phyloP scores from a whole-genome alignment of 2,888 invertebrate genomes.

The Euphydryas editha region DNA sequence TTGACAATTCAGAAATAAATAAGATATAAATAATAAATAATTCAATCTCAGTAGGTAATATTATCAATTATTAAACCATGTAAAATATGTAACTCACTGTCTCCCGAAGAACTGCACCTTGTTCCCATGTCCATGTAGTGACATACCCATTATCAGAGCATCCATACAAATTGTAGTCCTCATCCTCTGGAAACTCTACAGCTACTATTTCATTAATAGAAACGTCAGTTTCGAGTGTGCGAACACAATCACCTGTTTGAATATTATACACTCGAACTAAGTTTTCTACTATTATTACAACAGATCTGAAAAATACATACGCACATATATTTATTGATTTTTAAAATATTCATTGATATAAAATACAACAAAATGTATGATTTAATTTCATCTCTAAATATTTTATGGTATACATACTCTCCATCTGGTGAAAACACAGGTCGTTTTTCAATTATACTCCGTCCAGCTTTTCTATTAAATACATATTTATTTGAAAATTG shows the following conservation, averaged over 20 bases:
- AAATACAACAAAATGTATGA: background rate
- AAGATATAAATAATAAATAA: background rate
- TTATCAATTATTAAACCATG: background rate
- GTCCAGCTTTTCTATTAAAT: conserved; percentile 74
- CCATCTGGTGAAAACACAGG: conserved; percentile 79
- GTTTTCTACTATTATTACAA: conserved; percentile 74
- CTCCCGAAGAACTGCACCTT: conserved; percentile 75
- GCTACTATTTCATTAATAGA: conserved; percentile 61
- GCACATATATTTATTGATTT: background rate
- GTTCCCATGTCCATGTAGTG: conserved; percentile 78
- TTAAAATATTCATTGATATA: background rate
- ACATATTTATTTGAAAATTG: conserved; percentile 56
- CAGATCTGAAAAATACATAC: conserved; percentile 58
- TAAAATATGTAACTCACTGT: conserved; percentile 54
- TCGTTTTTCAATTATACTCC: conserved; percentile 73
- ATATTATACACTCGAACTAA: conserved; percentile 73
- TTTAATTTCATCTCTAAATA: background rate
- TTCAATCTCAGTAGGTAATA: background rate
- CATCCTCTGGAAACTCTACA: conserved; percentile 69
- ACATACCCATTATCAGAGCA: conserved; percentile 69
- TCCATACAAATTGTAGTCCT: conserved; percentile 72
- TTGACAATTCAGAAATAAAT: background rate
- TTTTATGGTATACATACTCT: conserved; percentile 64
- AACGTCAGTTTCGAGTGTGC: conserved; percentile 70
- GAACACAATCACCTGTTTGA: conserved; percentile 71